Conservation (phyloP, 2,113 vertebrate genomes). For the Brevimyrus niger region DNA sequence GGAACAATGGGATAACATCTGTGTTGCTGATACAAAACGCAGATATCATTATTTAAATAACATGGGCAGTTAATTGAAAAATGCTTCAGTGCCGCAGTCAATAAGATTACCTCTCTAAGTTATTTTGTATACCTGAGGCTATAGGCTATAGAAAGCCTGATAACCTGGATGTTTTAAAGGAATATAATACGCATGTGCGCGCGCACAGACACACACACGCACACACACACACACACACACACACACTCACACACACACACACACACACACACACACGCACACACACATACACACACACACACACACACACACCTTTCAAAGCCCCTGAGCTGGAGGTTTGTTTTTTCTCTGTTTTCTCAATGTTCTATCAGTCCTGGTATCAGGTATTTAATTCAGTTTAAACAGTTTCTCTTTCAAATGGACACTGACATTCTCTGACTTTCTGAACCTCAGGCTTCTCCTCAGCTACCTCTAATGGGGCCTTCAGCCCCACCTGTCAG, state of each 20-base stretch:
- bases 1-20: neutral
- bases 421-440: neutral
- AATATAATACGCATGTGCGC: neutral
- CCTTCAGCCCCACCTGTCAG: neutral
- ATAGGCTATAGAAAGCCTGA: neutral
- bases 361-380: neutral
- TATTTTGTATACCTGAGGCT: neutral
- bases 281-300: neutral
- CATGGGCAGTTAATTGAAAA: neutral
- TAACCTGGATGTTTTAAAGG: neutral
- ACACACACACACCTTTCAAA: neutral
- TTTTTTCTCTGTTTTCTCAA: neutral
- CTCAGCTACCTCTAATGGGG: neutral
- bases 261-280: neutral
- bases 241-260: neutral
- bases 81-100: neutral
- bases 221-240: neutral
- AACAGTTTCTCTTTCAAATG: too few species aligned
- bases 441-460: conserved; percentile 9
- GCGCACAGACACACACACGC: neutral
- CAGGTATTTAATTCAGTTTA: neutral
- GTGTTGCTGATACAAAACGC: neutral
- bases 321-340: neutral
- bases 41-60: neutral
- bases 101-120: neutral